A percentile compares a stretch with the other conserved stretches of the same genome.
phyloP scores from a whole-genome alignment of 2,113 vertebrate species.

The Chaetura pelagica region DNA sequence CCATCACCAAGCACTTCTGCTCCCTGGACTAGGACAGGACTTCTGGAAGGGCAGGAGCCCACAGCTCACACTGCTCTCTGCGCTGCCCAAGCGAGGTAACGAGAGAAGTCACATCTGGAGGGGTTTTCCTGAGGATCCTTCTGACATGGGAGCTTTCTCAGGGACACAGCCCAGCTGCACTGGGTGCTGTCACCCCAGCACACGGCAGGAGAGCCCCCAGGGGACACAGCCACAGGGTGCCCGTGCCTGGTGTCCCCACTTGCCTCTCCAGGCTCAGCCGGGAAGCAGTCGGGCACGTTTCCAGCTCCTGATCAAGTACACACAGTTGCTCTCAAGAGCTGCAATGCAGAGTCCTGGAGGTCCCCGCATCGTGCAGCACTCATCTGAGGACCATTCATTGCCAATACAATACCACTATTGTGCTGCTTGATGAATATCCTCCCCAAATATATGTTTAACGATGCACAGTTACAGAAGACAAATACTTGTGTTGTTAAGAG shows the following conservation, averaged over 20 bases:
- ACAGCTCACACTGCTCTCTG: accelerated
- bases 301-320: neutral
- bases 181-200: neutral
- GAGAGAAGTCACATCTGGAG: accelerated
- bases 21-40: accelerated
- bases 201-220: neutral
- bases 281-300: neutral
- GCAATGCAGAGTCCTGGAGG: neutral
- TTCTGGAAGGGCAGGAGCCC: neutral
- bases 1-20: neutral
- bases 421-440: neutral
- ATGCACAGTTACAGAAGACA: neutral
- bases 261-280: neutral
- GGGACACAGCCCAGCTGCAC: neutral
- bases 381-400: neutral
- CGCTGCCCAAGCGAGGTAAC: accelerated
- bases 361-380: neutral
- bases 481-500: neutral
- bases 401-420: neutral
- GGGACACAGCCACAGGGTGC: neutral
- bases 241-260: neutral
- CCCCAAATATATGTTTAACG: constrained; percentile 64
- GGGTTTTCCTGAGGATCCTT: neutral
- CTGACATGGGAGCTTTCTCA: accelerated
- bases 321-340: neutral